Evolutionary conservation across 1,140 invertebrate genomes (phyloP), one percentile per base, ranked within the genome.

Genomic region (Arion vulgaris): DNA sequence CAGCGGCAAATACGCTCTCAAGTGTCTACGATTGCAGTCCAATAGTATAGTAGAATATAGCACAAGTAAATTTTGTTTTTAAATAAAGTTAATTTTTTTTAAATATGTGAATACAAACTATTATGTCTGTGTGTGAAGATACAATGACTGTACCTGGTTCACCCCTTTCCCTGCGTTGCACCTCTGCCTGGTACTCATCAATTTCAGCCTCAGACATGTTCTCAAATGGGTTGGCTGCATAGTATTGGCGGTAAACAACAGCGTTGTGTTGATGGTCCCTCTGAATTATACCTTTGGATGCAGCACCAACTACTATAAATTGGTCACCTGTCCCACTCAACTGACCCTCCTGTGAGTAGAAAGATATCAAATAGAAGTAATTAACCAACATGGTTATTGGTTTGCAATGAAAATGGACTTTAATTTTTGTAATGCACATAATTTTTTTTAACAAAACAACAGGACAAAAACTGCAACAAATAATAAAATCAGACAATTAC

Each of bases 251-350:
- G 93, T 99, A 99, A 84, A 99, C 96, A 39, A 89, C 88, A 41
- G 98, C 98, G 93, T 99, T 98, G 93, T 99, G 98, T 93, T 99
- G 98, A 93, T 97, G 98, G 84, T 98, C 97, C 90, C 98, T 94
- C 93, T 99, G 98, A 91, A 99, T 99, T 86, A 99, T 99, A 85
- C 98, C 98, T 93, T 98, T 98, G 36, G 96, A 97, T 19, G 97
- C 97, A 45, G 97, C 97, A 76, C 97, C 97, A 92, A 98, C 96
- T 80, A 98, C 94, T 81, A 98, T 96, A 41, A 96, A 89, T 95
- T 91, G 97, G 95, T 97, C 96, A 38, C 95, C 95, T 53, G 95
- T 95, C 85, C 95, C 95, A 68, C 73, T 82, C 4, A 82, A 39
- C 28, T 76, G 53, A 26, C 81, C 74, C 45, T 82, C 81, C 81